Evolutionary conservation across 1,140 invertebrate genomes (phyloP).

Genomic region (Archegozetes longisetosus): DNA sequence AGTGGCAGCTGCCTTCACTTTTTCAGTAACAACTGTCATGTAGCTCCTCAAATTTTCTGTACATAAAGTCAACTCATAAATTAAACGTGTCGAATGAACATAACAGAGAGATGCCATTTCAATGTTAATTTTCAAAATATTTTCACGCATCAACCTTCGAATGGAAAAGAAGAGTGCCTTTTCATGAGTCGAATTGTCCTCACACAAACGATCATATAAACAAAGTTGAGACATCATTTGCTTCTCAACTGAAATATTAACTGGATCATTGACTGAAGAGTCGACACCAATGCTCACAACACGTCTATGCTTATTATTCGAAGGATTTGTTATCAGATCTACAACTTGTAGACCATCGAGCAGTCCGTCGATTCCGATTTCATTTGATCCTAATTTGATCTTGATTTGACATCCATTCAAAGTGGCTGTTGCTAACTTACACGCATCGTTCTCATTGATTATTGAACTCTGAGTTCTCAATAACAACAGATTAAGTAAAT

Average conservation of each 20-base stretch:
- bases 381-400: background rate
- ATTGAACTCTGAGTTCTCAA: slow-evolving; percentile 7
- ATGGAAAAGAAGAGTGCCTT: slow-evolving; percentile 11
- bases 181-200: background rate
- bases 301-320: slow-evolving; percentile 25
- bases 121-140: slow-evolving; percentile 38
- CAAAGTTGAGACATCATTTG: background rate
- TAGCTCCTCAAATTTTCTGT: slow-evolving; percentile 43
- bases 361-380: slow-evolving; percentile 47
- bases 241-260: background rate
- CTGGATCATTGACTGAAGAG: background rate
- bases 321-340: slow-evolving; percentile 70
- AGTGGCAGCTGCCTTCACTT: slow-evolving; percentile 71
- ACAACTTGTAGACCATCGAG: slow-evolving; percentile 70
- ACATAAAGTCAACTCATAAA: slow-evolving; percentile 66
- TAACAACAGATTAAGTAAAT: slow-evolving; percentile 8
- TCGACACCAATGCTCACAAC: slow-evolving; percentile 4
- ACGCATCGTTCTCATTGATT: slow-evolving; percentile 8
- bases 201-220: no score
- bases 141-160: background rate
- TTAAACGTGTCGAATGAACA: slow-evolving; percentile 67
- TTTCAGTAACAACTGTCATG: slow-evolving; percentile 47
- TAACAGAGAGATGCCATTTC: slow-evolving; percentile 83
- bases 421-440: slow-evolving; percentile 7
- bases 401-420: slow-evolving; percentile 3